Evolutionary conservation across 2,888 invertebrate species (phyloP).

Genomic region (Eupsilia transversa): DNA sequence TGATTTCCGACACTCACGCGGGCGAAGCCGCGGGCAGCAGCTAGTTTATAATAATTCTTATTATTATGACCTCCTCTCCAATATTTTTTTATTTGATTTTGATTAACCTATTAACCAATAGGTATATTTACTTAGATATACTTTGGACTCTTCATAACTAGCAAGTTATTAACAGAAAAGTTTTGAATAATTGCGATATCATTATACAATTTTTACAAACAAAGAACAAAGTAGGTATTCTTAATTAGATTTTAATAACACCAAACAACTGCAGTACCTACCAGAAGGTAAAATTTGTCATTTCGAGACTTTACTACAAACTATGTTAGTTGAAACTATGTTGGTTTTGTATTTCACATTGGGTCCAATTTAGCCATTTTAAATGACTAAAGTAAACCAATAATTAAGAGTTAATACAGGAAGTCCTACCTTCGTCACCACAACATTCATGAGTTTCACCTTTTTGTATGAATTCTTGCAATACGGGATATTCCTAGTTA

Average conservation of each 20-base stretch:
- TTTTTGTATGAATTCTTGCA: background rate
- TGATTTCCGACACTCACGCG: no score
- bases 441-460: background rate
- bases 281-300: background rate
- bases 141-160: background rate
- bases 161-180: slow-evolving; percentile 21
- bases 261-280: background rate
- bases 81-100: background rate
- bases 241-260: slow-evolving; percentile 34
- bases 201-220: background rate
- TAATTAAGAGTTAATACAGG: background rate
- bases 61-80: background rate
- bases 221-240: background rate
- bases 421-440: background rate
- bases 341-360: background rate
- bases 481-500: background rate
- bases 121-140: no score
- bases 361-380: no score
- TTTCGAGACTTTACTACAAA: background rate
- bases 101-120: background rate
- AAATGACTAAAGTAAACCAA: no score
- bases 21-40: no score
- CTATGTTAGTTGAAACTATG: background rate
- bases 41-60: no score
- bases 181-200: slow-evolving; percentile 27